Evolutionary conservation across 2,797 vertebrate genomes (phyloP).

Genomic region (Lophotriccus pileatus): DNA sequence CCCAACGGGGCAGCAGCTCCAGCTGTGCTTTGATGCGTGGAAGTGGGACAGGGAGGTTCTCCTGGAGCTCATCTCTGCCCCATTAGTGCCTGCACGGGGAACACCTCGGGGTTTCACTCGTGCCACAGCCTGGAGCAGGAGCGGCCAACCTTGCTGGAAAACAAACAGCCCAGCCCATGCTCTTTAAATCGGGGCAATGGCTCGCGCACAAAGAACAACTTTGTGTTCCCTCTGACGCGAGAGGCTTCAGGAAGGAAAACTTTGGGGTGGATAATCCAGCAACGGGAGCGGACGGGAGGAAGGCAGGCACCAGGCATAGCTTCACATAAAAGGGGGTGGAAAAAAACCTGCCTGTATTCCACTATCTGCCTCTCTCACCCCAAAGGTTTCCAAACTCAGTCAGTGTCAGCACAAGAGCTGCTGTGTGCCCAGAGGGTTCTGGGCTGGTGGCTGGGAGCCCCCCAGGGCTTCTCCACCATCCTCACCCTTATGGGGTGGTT

Average conservation of each 20-base stretch:
- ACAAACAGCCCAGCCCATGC: constrained; percentile 47
- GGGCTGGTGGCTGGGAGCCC: accelerated
- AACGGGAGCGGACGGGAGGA: accelerated
- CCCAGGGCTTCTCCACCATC: not conserved
- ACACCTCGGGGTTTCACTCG: not conserved
- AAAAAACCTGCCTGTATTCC: not conserved
- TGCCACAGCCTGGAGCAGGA: not conserved
- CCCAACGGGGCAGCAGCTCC: not conserved
- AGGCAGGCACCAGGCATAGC: not conserved
- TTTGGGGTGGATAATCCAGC: not conserved
- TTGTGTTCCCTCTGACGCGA: not conserved
- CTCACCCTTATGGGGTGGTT: accelerated
- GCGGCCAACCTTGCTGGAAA: not conserved
- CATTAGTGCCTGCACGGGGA: not conserved
- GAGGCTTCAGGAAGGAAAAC: not conserved
- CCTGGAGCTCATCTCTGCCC: not conserved
- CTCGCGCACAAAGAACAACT: not conserved
- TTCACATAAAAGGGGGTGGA: not conserved
- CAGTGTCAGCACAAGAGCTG: not conserved
- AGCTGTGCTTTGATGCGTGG: not conserved
- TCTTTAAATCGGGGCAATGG: not conserved
- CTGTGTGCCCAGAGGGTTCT: not conserved
- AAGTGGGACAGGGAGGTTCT: not conserved
- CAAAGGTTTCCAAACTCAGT: not conserved
- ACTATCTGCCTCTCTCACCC: not conserved